These are phyloP conservation scores for Cantharis rustica DNA, from an alignment of 2,888 invertebrate species.

Conservation along the genomic window DNA sequence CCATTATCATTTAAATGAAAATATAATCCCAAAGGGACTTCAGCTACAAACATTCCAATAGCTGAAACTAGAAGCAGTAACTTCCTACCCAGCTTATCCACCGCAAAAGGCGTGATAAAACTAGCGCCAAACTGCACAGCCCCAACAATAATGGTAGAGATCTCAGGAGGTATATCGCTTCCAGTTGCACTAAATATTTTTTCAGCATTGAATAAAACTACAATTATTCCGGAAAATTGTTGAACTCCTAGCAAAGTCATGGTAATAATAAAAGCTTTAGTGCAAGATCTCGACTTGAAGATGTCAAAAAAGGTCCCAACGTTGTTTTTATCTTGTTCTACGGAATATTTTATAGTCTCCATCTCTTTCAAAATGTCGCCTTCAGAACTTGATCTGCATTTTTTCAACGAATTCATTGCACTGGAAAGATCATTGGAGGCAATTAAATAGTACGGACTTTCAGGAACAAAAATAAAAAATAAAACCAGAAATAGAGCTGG, in stretches of 20 bases:
- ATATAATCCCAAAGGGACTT: neutral
- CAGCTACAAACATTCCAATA: neutral
- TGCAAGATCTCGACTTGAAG: slow-evolving; percentile 67
- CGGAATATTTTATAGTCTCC: slow-evolving; percentile 48
- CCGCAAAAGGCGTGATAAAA: neutral
- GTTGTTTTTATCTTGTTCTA: slow-evolving; percentile 54
- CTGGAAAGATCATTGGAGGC: slow-evolving; percentile 62
- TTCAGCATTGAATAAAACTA: neutral
- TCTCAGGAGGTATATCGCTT: neutral
- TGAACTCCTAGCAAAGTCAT: slow-evolving; percentile 79
- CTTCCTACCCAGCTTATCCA: neutral
- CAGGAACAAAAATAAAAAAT: slow-evolving; percentile 78
- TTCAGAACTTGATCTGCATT: slow-evolving; percentile 66
- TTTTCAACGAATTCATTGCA: slow-evolving; percentile 68
- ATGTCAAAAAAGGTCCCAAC: slow-evolving; percentile 53
- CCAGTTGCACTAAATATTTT: slow-evolving; percentile 44
- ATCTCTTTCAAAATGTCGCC: slow-evolving; percentile 68
- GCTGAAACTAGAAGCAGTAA: neutral
- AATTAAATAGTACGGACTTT: slow-evolving; percentile 76
- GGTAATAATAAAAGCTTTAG: slow-evolving; percentile 76
- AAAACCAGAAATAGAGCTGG: slow-evolving; percentile 37
- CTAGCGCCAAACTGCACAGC: neutral
- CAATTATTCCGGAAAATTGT: slow-evolving; percentile 77
- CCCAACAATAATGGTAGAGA: neutral
- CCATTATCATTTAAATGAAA: neutral